phyloP scores from a whole-genome alignment of 2,113 vertebrate species.

The Electrona antarctica region DNA sequence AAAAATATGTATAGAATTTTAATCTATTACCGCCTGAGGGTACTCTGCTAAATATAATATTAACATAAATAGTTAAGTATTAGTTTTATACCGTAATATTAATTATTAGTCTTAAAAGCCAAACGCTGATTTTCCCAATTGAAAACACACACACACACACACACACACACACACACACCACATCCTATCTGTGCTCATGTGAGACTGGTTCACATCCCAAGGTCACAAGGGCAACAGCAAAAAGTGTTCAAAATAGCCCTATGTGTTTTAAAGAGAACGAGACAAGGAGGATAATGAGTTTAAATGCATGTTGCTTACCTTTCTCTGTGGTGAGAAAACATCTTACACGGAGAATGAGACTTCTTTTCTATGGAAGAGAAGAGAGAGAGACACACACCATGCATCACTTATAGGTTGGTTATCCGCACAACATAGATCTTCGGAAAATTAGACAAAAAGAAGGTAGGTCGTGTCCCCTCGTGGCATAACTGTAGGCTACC shows the following conservation, averaged over 20 bases:
- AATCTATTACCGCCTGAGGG: neutral
- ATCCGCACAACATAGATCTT: neutral
- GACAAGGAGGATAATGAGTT: neutral
- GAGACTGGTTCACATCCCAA: neutral
- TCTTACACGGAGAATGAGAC: slow-evolving; percentile 70
- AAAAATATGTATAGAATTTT: too few relatives aligned
- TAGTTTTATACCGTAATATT: neutral
- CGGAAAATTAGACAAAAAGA: neutral
- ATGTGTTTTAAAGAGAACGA: neutral
- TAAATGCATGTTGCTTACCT: slow-evolving; percentile 63
- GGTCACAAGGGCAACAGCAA: neutral
- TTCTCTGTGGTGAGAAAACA: slow-evolving; percentile 83
- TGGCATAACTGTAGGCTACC: neutral
- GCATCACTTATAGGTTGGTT: neutral
- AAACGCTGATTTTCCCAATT: too few relatives aligned
- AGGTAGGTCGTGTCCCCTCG: neutral
- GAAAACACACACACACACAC: too few relatives aligned
- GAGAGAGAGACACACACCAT: neutral
- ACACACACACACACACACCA: too few relatives aligned
- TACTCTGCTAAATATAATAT: too few relatives aligned
- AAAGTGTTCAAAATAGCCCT: neutral
- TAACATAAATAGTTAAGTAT: neutral
- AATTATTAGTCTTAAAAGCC: neutral
- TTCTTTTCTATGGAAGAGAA: slow-evolving; percentile 63
- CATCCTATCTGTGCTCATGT: too few relatives aligned